Evolutionary conservation across 2,797 vertebrate species (phyloP).

Genomic region (Poecilia gillii): DNA sequence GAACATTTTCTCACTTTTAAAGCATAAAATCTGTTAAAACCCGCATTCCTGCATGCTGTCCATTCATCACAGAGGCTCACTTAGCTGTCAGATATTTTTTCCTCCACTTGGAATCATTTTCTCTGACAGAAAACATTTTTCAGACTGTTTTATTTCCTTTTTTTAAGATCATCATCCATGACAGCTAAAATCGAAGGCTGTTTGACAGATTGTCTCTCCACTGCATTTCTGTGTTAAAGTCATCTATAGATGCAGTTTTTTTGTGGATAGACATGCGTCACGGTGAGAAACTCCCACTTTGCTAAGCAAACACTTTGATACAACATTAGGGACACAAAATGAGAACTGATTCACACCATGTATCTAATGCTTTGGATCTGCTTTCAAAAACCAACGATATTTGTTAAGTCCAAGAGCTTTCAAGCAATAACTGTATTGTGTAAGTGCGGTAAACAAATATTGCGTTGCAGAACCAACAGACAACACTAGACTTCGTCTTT

Average conservation of each 20-base stretch:
- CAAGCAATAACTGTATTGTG: neutral
- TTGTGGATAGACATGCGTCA: neutral
- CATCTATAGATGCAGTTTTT: conserved; percentile 2
- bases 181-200: conserved; percentile 19
- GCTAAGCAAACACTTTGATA: conserved; percentile 4
- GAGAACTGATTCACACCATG: neutral
- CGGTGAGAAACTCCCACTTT: conserved; percentile 3
- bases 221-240: neutral
- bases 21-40: conserved; percentile 7
- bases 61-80: conserved; percentile 9
- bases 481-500: neutral
- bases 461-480: neutral
- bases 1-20: conserved; percentile 6
- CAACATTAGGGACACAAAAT: neutral
- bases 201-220: conserved; percentile 8
- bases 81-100: conserved; percentile 12
- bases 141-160: neutral
- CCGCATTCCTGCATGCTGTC: conserved; percentile 6
- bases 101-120: conserved; percentile 10
- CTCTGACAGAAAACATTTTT: conserved; percentile 22
- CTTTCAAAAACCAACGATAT: neutral
- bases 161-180: conserved; percentile 11
- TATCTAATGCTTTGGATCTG: neutral
- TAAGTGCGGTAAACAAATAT: neutral
- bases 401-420: neutral